phyloP scores from a whole-genome alignment of 2,888 invertebrate species.

The Coremacera marginata region DNA sequence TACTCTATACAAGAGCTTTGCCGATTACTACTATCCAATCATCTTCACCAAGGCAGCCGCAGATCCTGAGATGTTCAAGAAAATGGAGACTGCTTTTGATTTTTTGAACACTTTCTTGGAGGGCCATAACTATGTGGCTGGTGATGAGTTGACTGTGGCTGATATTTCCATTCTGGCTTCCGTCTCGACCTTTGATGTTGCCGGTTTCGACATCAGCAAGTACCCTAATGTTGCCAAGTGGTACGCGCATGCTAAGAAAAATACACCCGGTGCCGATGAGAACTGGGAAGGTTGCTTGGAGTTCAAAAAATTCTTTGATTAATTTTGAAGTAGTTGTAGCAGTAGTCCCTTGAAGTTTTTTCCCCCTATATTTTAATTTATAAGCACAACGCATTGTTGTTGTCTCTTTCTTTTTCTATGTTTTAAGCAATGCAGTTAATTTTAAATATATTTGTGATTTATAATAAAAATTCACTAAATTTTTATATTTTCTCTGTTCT shows the following conservation, averaged over 20 bases:
- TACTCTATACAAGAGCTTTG: constrained; percentile 78
- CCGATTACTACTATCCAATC: constrained; percentile 78
- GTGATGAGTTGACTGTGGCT: constrained; percentile 81
- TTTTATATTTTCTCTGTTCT: background rate
- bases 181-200: constrained; percentile 79
- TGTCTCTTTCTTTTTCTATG: background rate
- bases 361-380: background rate
- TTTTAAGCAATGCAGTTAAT: background rate
- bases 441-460: constrained; percentile 11
- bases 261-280: constrained; percentile 74
- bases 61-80: constrained; percentile 77
- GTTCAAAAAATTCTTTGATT: constrained; percentile 69
- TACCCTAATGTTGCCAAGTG: constrained; percentile 78
- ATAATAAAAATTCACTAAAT: constrained; percentile 8
- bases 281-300: constrained; percentile 73
- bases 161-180: constrained; percentile 79
- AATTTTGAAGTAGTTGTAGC: constrained; percentile 33
- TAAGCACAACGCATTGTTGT: background rate
- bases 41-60: constrained; percentile 74
- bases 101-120: constrained; percentile 80
- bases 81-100: constrained; percentile 77
- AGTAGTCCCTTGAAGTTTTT: background rate
- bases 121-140: constrained; percentile 79
- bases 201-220: constrained; percentile 76
- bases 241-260: constrained; percentile 73